phyloP scores from a whole-genome alignment of 2,797 vertebrate species.

The Emys orbicularis region DNA sequence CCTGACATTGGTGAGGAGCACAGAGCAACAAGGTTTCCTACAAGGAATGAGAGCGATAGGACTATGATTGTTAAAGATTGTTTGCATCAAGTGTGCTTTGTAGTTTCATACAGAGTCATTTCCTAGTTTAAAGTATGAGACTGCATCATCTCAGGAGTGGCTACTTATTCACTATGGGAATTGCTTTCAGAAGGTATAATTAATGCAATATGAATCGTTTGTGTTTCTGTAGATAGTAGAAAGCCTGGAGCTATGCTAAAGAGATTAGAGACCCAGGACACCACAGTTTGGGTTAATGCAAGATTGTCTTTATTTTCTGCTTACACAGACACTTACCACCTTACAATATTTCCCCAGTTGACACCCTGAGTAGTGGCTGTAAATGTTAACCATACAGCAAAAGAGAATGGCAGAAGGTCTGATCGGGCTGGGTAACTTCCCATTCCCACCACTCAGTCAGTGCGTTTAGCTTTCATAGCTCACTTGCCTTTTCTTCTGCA shows the following conservation, averaged over 20 bases:
- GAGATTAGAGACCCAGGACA: background rate
- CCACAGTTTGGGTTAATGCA: background rate
- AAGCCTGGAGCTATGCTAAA: background rate
- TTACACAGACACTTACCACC: background rate
- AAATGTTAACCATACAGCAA: background rate
- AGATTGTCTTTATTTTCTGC: background rate
- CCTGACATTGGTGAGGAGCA: background rate
- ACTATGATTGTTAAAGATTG: background rate
- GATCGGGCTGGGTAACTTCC: background rate
- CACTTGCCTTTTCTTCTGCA: background rate
- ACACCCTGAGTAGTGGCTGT: background rate
- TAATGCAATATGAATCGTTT: background rate
- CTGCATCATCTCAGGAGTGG: background rate
- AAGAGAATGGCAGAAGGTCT: background rate
- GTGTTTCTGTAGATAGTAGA: background rate
- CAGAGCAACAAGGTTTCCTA: background rate
- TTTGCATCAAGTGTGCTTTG: background rate
- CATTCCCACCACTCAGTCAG: background rate
- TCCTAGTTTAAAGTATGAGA: background rate
- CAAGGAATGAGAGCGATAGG: background rate
- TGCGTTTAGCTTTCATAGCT: background rate
- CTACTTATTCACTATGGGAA: background rate
- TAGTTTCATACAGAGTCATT: background rate
- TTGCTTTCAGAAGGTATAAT: background rate
- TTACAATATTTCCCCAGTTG: background rate